Percentiles rank a stretch among this genome's conserved stretches.
Conservation (phyloP, 2,888 invertebrate genomes). For the Phaedon cochleariae region DNA sequence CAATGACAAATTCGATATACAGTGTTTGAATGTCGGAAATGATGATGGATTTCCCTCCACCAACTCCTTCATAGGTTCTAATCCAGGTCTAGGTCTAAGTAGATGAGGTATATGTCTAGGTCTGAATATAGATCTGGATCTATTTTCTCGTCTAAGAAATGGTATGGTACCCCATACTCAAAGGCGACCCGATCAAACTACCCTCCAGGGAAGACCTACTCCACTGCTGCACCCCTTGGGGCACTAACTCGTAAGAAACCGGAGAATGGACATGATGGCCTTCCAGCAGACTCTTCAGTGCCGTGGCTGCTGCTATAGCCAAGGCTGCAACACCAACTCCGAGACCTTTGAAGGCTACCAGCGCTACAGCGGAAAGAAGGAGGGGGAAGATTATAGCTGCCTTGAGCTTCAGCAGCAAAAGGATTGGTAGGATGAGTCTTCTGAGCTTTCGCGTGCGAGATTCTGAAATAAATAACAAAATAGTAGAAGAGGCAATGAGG, state of each 20-base stretch:
- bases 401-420: conserved; percentile 71
- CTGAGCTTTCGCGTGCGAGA: conserved; percentile 69
- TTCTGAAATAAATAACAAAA: conserved; percentile 58
- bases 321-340: conserved; percentile 70
- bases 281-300: conserved; percentile 56
- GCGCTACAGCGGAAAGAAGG: conserved; percentile 68
- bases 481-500: neutral
- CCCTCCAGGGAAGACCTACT: conserved; percentile 44
- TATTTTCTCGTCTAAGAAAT: conserved; percentile 25
- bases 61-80: no score
- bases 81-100: no score
- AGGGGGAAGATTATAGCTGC: conserved; percentile 70
- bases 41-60: no score
- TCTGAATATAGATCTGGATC: no score
- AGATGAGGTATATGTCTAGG: no score
- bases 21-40: no score
- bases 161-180: conserved; percentile 48
- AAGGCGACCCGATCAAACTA: conserved; percentile 3
- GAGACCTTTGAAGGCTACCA: conserved; percentile 72
- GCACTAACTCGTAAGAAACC: conserved; percentile 58
- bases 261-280: conserved; percentile 49
- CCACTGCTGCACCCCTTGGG: conserved; percentile 54
- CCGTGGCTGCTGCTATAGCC: conserved; percentile 65
- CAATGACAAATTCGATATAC: no score
- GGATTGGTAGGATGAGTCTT: conserved; percentile 69